Evolutionary conservation across 2,888 invertebrate genomes (phyloP), one percentile per base, ranked within the genome.

Genomic region (Xiphydria camelus): DNA sequence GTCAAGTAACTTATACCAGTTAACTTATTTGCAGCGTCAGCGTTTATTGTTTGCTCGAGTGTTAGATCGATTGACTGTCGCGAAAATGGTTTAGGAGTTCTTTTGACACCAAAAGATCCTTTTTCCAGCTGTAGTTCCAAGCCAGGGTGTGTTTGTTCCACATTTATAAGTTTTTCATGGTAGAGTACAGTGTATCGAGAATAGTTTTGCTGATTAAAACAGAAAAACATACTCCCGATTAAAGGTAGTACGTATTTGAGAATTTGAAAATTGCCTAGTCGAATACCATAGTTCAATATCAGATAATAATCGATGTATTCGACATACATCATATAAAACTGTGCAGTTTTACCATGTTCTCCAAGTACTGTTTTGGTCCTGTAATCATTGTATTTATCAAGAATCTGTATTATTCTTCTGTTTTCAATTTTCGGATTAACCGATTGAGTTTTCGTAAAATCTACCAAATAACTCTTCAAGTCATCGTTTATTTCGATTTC

Each of bases 201-300:
- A 56, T 74, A 71, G 40, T 72, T 73, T 42, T 40, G 66, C 15
- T 72, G 68, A 50, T 71, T 69, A 22, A 53, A 59, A 3, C 45
- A 44, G 37, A 72, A 70, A 57, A 70, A 71, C 15, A 70, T 42
- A 51, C 62, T 60, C 1, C 53, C 49, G 1, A 73, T 68, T 51
- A 64, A 64, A 3, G 55, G 48, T 29, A 71, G 44, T 33, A 56
- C 44, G 14, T 53, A 55, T 48, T 53, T 50, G 33, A 52, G 67
- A 32, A 62, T 43, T 23, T 63, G 43, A 38, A 70, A 61, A 52
- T 73, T 53, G 7, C 57, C 53, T 10, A 53, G 61, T 18, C 69
- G 41, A 37, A 70, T 61, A 33, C 68, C 68, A 34, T 55, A 48
- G n/a, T 48, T 50, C 9, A 71, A 49, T 4, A 44, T 32, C 1